These are phyloP conservation scores for Cryptomyrus ogoouensis DNA, from an alignment of 2,113 vertebrate genomes.

Conservation along the genomic window DNA sequence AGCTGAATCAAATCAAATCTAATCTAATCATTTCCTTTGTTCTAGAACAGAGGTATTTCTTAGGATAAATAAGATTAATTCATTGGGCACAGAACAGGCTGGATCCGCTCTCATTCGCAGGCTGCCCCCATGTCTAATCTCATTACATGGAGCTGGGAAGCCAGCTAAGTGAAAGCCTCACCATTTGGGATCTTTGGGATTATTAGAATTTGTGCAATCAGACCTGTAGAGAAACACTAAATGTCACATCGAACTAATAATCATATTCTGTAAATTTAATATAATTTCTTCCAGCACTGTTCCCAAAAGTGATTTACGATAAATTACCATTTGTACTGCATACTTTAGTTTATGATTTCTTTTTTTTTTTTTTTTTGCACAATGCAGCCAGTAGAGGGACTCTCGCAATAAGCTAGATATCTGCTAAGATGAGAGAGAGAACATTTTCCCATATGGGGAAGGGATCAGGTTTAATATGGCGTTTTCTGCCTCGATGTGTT, in stretches of 20 bases:
- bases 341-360: neutral
- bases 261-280: neutral
- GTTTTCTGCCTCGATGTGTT: neutral
- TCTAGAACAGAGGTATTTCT: neutral
- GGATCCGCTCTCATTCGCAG: neutral
- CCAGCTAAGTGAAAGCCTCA: neutral
- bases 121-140: neutral
- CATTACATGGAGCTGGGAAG: neutral
- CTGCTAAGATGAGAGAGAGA: neutral
- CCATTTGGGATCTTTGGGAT: neutral
- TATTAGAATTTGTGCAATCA: neutral
- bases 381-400: slow-evolving; percentile 12
- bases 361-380: neutral
- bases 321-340: neutral
- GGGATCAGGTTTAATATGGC: neutral
- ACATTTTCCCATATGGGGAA: neutral
- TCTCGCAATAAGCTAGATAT: neutral
- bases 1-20: neutral
- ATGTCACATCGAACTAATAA: neutral
- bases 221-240: neutral
- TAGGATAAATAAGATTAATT: slow-evolving; percentile 16
- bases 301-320: neutral
- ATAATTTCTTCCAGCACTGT: neutral
- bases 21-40: slow-evolving; percentile 9
- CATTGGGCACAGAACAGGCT: neutral